These are phyloP conservation scores for Malurus elegans DNA, from an alignment of 2,113 vertebrate genomes.

Conservation along the genomic window DNA sequence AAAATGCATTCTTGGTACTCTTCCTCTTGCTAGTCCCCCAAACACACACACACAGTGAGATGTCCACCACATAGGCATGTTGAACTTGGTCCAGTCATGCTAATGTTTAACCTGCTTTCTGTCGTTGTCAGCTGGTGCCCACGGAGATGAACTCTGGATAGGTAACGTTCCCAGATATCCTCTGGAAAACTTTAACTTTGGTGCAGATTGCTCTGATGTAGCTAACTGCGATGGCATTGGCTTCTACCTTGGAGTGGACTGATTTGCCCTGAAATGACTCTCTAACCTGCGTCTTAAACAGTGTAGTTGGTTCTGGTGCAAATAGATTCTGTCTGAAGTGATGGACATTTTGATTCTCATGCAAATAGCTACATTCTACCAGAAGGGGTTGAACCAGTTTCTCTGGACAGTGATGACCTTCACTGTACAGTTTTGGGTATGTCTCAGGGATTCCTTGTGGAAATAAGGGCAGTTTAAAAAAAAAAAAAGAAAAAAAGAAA, in stretches of 20 bases:
- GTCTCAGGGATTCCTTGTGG: constrained; percentile 85
- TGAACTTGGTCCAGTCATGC: constrained; percentile 19
- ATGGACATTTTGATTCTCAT: constrained; percentile 22
- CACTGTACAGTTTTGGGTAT: constrained; percentile 78
- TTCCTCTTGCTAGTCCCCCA: background rate
- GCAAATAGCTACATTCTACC: constrained; percentile 51
- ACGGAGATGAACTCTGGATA: constrained; percentile 42
- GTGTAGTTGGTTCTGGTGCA: constrained; percentile 16
- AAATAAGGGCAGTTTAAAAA: constrained; percentile 79
- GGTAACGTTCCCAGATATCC: constrained; percentile 49
- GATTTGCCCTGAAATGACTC: constrained; percentile 58
- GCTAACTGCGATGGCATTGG: constrained; percentile 18
- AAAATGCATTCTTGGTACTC: background rate
- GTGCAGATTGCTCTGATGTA: constrained; percentile 36
- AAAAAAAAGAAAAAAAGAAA: constrained; percentile 18
- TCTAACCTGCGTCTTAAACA: constrained; percentile 4
- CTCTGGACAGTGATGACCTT: constrained; percentile 73
- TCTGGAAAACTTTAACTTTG: constrained; percentile 52
- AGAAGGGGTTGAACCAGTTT: constrained; percentile 72
- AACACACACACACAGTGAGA: background rate
- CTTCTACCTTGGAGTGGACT: constrained; percentile 49
- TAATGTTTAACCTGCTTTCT: constrained; percentile 30
- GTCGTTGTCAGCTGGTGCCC: constrained; percentile 31
- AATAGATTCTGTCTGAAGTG: constrained; percentile 25
- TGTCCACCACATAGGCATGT: fast-evolving